Evolutionary conservation across 2,888 invertebrate genomes (phyloP), one percentile per base, ranked within the genome.

Genomic region (Hymenopus coronatus): DNA sequence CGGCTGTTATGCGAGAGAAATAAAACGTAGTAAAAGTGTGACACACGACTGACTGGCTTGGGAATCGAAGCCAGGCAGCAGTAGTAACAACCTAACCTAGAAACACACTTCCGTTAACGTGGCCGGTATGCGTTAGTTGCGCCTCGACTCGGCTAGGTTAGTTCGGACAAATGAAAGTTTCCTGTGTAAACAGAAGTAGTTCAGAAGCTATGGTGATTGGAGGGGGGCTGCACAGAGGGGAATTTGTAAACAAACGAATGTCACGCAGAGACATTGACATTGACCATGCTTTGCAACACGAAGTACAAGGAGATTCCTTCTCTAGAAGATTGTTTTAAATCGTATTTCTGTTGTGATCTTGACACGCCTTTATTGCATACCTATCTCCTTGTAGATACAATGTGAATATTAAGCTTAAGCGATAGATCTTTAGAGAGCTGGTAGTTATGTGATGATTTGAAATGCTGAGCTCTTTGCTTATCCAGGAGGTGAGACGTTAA

Each of bases 71-170:
- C 87, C 87, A 84, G 46, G 88, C 83, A 88, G 70, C 88, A 84
- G 82, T 30, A 70, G 54, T 83, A 83, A 83, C 88, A 70, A 70
- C 40, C 84, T 84, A 88, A 88, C 88, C 88, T 88, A 88, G 83
- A 88, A 88, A 88, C 88, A 88, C 84, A 88, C 88, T 88, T 88
- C 84, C 46, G 84, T 40, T 70, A 70, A 70, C 54, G 54, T 70
- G 54, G 20, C 54, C 54, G 20, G 54, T 70, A 70, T 70, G 54
- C 20, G 54, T 70, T 70, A 70, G 54, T 70, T 70, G 54, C 54
- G 3, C 4, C 20, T 70, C 20, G 54, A 70, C 54, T 70, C 54
- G 54, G 54, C 54, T 70, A 70, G 54, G 54, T 70, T 70, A 70
- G 54, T 70, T 70, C 54, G 54, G 54, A 70, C 54, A 70, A 70